These are phyloP conservation scores for Xenopus tropicalis DNA, from an alignment of 2,113 vertebrate species.

Conservation along the genomic window DNA sequence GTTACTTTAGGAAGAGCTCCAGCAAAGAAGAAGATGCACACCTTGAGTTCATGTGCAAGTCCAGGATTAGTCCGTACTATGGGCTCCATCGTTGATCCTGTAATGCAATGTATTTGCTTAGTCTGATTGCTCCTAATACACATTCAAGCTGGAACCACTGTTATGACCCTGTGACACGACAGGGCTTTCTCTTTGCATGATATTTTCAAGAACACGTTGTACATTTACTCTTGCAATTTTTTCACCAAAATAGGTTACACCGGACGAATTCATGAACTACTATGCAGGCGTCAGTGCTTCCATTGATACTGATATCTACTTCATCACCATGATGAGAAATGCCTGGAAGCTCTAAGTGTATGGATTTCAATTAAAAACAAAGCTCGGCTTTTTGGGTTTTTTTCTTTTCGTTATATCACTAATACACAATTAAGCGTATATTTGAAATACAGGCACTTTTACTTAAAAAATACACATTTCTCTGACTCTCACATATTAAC, in stretches of 20 bases:
- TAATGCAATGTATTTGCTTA: no score
- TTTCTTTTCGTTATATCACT: not conserved
- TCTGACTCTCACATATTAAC: not conserved
- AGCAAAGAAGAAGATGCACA: no score
- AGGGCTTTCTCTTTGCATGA: no score
- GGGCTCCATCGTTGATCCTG: no score
- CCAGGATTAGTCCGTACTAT: no score
- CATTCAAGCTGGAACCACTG: no score
- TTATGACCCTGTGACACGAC: no score
- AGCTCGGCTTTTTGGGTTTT: no score
- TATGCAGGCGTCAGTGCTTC: slow-evolving; percentile 92
- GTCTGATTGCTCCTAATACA: no score
- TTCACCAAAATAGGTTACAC: slow-evolving; percentile 74
- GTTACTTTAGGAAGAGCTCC: no score
- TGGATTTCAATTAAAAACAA: not conserved
- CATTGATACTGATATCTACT: slow-evolving; percentile 87
- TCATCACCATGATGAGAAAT: slow-evolving; percentile 91
- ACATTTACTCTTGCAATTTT: slow-evolving; percentile 42
- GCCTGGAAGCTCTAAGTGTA: slow-evolving; percentile 78
- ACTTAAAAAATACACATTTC: not conserved
- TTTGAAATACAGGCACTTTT: not conserved
- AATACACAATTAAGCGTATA: slow-evolving; percentile 37
- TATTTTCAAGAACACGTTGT: not conserved
- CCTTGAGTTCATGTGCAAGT: no score
- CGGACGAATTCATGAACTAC: slow-evolving; percentile 91